Percentiles rank a stretch among this genome's conserved stretches.
These are phyloP conservation scores for Ascidia mentula DNA, from an alignment of 23 tunicate genomes.

Conservation along the genomic window DNA sequence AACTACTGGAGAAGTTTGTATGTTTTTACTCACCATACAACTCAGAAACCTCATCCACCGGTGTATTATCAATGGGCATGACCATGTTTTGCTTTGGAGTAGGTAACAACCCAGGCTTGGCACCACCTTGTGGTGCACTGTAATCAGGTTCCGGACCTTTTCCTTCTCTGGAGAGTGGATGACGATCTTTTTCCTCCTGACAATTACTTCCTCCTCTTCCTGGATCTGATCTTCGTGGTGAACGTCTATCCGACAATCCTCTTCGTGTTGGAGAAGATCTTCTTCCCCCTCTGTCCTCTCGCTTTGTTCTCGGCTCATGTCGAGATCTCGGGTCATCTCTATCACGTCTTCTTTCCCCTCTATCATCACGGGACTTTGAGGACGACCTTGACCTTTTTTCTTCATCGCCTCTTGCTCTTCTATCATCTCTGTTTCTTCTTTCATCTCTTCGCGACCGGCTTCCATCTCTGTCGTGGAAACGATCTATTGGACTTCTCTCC, in stretches of 20 bases:
- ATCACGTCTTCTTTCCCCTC: neutral
- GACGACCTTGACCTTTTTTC: neutral
- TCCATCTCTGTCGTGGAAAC: neutral
- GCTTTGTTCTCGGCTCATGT: neutral
- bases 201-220: neutral
- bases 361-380: neutral
- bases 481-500: neutral
- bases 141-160: too few relatives aligned
- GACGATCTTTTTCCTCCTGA: neutral
- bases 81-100: too few relatives aligned
- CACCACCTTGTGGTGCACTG: neutral
- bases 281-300: neutral
- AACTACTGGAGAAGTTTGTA: too few relatives aligned
- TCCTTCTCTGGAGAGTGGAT: neutral
- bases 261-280: neutral
- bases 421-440: neutral
- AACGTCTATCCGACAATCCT: neutral
- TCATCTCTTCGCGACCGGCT: neutral
- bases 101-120: neutral
- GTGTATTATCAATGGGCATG: too few relatives aligned
- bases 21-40: too few relatives aligned
- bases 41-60: too few relatives aligned
- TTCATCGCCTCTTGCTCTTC: neutral
- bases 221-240: neutral
- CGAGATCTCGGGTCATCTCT: neutral